Evolutionary conservation across 2,888 invertebrate genomes (phyloP).

Genomic region (Masnerella sp.): DNA sequence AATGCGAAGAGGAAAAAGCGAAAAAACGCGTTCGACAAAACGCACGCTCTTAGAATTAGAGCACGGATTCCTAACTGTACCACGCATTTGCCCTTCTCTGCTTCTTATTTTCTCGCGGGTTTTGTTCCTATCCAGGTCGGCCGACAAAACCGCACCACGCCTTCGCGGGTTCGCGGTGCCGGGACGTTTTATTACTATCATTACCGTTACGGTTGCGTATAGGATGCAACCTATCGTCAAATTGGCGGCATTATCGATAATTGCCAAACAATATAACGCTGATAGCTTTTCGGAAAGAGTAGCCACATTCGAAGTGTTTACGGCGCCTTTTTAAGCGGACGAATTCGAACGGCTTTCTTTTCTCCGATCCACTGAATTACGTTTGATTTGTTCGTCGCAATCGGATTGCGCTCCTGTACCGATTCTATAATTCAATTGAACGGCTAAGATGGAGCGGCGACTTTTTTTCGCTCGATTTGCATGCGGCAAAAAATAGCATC

Average conservation of each 20-base stretch:
- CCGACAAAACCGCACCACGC: conserved; percentile 59
- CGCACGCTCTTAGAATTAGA: conserved; percentile 32
- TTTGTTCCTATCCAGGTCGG: conserved; percentile 55
- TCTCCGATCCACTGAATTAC: conserved; percentile 31
- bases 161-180: conserved; percentile 40
- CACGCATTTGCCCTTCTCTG: conserved; percentile 56
- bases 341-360: conserved; percentile 46
- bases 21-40: conserved; percentile 6
- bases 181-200: conserved; percentile 64
- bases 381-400: conserved; percentile 24
- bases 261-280: conserved; percentile 57
- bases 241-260: conserved; percentile 63
- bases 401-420: conserved; percentile 28
- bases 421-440: conserved; percentile 45
- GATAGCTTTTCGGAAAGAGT: conserved; percentile 40
- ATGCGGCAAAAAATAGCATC: conserved; percentile 26
- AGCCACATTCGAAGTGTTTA: conserved; percentile 32
- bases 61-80: conserved; percentile 66
- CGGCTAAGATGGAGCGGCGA: conserved; percentile 26
- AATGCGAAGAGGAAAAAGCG: conserved; percentile 1
- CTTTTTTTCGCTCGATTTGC: conserved; percentile 7
- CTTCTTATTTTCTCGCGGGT: conserved; percentile 54
- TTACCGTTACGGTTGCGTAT: conserved; percentile 62
- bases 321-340: conserved; percentile 19
- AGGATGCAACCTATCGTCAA: conserved; percentile 54